Evolutionary conservation across 64 coral and sea anemone species (phyloP).

Genomic region (Pocillopora damicornis): DNA sequence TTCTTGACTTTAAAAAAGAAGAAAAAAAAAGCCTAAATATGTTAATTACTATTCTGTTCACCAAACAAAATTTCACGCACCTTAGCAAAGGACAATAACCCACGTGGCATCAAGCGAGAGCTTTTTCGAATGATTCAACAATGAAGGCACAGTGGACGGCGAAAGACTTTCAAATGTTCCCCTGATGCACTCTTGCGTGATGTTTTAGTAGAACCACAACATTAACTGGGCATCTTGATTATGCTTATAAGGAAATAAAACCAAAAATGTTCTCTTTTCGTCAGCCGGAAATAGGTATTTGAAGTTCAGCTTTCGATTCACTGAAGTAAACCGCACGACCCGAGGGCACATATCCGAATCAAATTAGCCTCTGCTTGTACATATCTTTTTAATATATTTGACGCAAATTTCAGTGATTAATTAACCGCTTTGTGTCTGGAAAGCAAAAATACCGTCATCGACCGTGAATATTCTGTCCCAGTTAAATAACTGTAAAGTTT

Average conservation of each 20-base stretch:
- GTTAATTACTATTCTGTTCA: conserved; percentile 9
- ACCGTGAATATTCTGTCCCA: not conserved
- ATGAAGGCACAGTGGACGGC: not conserved
- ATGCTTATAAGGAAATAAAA: not conserved
- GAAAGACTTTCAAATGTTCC: conserved; percentile 1
- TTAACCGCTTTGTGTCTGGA: conserved; percentile 33
- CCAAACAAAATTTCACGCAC: not conserved
- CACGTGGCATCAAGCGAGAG: not conserved
- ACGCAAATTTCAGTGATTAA: conserved; percentile 21
- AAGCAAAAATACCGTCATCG: conserved; percentile 7
- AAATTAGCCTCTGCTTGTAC: not conserved
- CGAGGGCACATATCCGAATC: conserved; percentile 7
- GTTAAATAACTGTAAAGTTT: not conserved
- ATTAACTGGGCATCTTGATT: not conserved
- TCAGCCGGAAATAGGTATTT: not conserved
- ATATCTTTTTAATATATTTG: conserved; percentile 20
- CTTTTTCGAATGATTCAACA: conserved; percentile 4
- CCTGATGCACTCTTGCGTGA: not conserved
- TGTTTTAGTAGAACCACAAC: not conserved
- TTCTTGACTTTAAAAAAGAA: not conserved
- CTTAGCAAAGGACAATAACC: conserved; percentile 7
- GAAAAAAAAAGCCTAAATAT: conserved; percentile 13
- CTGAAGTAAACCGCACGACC: not conserved
- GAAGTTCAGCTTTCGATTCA: not conserved
- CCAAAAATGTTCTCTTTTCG: not conserved